Evolutionary conservation across 2,888 invertebrate genomes (phyloP), one percentile per base, ranked within the genome.

Genomic region (Caenorhabditis wallacei): DNA sequence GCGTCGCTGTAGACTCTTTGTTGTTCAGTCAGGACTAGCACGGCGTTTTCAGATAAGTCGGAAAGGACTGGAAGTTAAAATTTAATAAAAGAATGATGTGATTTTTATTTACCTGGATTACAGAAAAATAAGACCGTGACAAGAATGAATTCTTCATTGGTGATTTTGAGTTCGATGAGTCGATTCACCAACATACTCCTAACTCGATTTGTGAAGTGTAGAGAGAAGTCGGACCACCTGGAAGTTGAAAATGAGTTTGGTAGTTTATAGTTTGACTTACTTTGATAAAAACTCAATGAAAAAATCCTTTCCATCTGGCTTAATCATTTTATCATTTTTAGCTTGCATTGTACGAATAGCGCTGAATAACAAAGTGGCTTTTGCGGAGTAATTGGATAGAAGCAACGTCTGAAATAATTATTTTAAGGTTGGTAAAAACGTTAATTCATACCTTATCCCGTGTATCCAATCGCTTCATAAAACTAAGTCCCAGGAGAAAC

Each of bases 271-370:
- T 24, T 51, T 51, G 7, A 2, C 37, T 48, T 24, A 66, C 66
- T 70, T 46, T 30, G 74, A 56, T n/a, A 75, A 48, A 35, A 75
- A 75, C 57, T 75, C 74, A 0, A 46, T 37, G 37, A 75, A 75
- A n/a, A 75, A 75, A 26, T 78, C 76, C 24, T 78, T 59, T 16
- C 76, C 76, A 53, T 69, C 76, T 24, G 76, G 76, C 18, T 69
- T 78, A 4, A 78, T 78, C 69, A 78, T 59, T 35, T 78, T 78
- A 43, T 78, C 76, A n/a, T 53, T 78, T 43, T 78, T 78, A 2
- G 76, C 69, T 11, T 53, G 3, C 69, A 78, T 69, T 5, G 76
- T 63, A 1, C 76, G 24, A n/a, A 78, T 43, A 2, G 76, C 69
- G 46, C 68, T 78, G 69, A 78, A 78, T n/a, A 78, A n/a, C 8